Evolutionary conservation across 2,888 invertebrate species (phyloP), one percentile per base, ranked within the genome.

Genomic region (Calliphora vomitoria): DNA sequence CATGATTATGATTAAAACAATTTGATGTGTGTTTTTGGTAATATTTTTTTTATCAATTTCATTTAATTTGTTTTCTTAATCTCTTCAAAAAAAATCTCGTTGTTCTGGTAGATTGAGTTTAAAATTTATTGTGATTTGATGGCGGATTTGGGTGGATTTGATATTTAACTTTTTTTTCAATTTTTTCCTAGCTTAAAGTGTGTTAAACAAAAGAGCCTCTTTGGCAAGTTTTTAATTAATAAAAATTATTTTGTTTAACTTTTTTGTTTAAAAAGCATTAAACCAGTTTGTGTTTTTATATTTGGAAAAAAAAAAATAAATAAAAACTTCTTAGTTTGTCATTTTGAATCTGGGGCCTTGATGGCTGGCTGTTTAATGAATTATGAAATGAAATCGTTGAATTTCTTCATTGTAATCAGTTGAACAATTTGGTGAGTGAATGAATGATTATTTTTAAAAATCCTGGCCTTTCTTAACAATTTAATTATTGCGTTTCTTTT

Each of bases 381-480:
- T 44, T 44, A 44, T 6, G 41, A 44, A 55, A 38, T 35, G 18
- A 69, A 80, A 50, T 25, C 15, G 38, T 11, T 38, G 31, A 50
- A 62, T 80, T 80, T 80, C 18, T 53, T 71, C 20, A 13, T 50
- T 60, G 35, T 25, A 71, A 60, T 18, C 35, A 20, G n/a, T 20
- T 38, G 60, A 20, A 6, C 13, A 10, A 13, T 44, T 38, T 15
- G 25, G 1, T 41, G 10, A 25, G 13, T 50, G 47, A 75, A 5
- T 50, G 47, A 75, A 5, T 47, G 41, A 31, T 25, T n/a, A 55
- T 31, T 55, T 4, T 66, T 20, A 20, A 44, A 35, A 82, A 71
- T 75, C 86, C 50, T 86, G 86, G 55, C 86, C 86, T 83, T 80
- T 83, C 83, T 83, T 80, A 86, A 86, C 80, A 86, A 80, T 86